Conservation (phyloP, 2,797 vertebrate species). For the Pempheris klunzingeri region DNA sequence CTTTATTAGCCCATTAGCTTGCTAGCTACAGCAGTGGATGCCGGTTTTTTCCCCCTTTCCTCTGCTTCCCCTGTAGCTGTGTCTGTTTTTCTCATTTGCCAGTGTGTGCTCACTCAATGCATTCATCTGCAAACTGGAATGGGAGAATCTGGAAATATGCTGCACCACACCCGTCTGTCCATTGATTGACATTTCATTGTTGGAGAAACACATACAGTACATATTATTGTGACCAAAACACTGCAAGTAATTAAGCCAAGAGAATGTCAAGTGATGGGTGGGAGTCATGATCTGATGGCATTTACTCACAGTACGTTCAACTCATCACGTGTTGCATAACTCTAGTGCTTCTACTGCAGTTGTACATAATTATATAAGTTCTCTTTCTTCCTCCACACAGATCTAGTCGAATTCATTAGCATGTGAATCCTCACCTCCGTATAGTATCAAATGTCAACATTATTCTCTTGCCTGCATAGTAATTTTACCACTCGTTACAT, state of each 20-base stretch:
- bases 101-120: constrained; percentile 20
- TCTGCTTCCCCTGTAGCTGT: constrained; percentile 37
- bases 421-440: neutral
- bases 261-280: constrained; percentile 42
- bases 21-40: constrained; percentile 51
- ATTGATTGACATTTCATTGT: constrained; percentile 57
- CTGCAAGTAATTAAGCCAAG: constrained; percentile 25
- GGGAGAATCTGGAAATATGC: constrained; percentile 52
- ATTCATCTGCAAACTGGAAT: constrained; percentile 65
- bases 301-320: neutral
- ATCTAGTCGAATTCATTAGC: neutral
- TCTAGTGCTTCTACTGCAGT: neutral
- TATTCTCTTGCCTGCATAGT: constrained; percentile 10
- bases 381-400: neutral
- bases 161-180: constrained; percentile 67
- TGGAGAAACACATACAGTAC: constrained; percentile 26
- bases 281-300: constrained; percentile 28
- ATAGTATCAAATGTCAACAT: constrained; percentile 22
- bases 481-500: constrained; percentile 35
- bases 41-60: constrained; percentile 36
- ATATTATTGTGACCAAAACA: constrained; percentile 36
- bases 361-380: neutral
- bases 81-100: constrained; percentile 73
- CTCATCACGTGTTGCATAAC: neutral
- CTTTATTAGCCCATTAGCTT: constrained; percentile 82